phyloP scores from a whole-genome alignment of 2,888 invertebrate genomes.

The Chydorus sphaericus region DNA sequence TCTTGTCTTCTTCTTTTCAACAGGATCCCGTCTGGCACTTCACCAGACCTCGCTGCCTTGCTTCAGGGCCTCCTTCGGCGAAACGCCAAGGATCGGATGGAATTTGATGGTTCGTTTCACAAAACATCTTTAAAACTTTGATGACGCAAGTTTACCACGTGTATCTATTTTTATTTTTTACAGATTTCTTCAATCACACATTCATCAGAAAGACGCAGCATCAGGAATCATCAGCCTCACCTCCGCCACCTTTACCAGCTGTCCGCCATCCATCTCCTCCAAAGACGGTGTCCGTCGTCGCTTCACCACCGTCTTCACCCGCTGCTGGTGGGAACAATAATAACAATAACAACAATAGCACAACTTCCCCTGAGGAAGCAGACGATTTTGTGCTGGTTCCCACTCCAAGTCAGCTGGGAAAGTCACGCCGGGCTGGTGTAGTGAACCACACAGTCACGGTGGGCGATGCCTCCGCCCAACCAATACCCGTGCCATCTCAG shows the following conservation, averaged over 20 bases:
- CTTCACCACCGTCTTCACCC: neutral
- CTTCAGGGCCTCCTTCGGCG: constrained; percentile 68
- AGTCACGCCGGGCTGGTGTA: neutral
- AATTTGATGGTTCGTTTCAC: no score
- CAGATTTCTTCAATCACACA: constrained; percentile 86
- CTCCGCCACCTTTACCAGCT: constrained; percentile 15
- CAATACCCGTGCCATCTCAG: constrained; percentile 59
- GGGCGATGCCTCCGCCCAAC: constrained; percentile 38
- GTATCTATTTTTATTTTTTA: no score
- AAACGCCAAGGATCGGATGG: constrained; percentile 87
- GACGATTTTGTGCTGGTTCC: constrained; percentile 75
- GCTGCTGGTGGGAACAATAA: neutral
- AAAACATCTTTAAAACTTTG: no score
- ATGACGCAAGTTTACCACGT: no score
- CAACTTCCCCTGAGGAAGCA: constrained; percentile 40
- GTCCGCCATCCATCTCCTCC: neutral
- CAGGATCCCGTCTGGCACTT: constrained; percentile 88
- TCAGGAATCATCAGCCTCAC: constrained; percentile 22
- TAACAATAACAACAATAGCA: neutral
- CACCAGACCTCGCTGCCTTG: constrained; percentile 72
- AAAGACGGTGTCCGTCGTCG: neutral
- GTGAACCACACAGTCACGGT: neutral
- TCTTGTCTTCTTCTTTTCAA: no score
- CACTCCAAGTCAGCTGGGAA: constrained; percentile 18
- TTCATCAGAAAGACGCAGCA: constrained; percentile 36